phyloP scores from a whole-genome alignment of 2,113 vertebrate genomes.

The Clarias magur region DNA sequence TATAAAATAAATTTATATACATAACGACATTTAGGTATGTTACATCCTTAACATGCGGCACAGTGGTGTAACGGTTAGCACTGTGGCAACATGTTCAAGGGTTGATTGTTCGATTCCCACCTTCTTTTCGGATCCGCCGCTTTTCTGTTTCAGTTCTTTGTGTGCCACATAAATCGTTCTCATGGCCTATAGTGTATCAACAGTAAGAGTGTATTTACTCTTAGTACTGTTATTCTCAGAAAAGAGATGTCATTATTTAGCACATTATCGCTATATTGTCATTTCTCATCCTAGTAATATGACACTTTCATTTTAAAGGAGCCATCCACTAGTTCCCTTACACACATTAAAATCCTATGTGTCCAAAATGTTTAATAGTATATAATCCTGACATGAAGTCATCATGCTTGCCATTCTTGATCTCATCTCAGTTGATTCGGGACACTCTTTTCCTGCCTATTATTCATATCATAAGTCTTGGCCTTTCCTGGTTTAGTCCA shows the following conservation, averaged over 20 bases:
- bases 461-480: neutral
- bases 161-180: no score
- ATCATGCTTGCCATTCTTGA: neutral
- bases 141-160: no score
- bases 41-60: neutral
- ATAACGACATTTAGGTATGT: neutral
- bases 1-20: neutral
- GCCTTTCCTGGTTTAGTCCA: neutral
- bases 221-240: neutral
- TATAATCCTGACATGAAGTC: neutral
- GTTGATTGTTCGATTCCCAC: no score
- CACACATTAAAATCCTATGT: neutral
- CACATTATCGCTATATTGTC: neutral
- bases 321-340: neutral
- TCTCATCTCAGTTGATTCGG: neutral
- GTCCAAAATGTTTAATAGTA: neutral
- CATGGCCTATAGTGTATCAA: neutral
- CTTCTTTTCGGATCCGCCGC: no score
- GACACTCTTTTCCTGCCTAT: neutral
- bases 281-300: neutral
- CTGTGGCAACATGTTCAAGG: no score
- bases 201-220: neutral
- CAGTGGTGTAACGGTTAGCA: no score
- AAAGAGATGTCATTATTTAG: no score
- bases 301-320: neutral